Evolutionary conservation across 2,797 vertebrate species (phyloP).

Genomic region (Carcharodon carcharias): DNA sequence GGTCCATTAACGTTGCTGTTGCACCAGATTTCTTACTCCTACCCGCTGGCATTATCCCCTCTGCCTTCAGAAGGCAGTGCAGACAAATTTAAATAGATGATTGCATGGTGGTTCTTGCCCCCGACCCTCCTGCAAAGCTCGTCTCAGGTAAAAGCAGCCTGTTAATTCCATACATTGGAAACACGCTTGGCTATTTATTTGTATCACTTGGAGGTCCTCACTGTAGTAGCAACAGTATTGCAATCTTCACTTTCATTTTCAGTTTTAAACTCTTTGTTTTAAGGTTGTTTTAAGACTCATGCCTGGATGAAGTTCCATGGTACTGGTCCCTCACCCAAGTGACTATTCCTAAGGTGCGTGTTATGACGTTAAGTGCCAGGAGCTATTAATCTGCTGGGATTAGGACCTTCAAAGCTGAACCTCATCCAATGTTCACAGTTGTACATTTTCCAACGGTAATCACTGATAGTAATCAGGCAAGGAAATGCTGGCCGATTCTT

Average conservation of each 20-base stretch:
- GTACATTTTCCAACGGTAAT: not conserved
- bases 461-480: not conserved
- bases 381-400: not conserved
- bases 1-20: no score
- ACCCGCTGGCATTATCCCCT: not conserved
- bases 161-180: not conserved
- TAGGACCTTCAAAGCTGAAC: not conserved
- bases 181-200: not conserved
- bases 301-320: not conserved
- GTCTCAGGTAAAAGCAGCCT: no score
- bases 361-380: not conserved
- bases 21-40: not conserved
- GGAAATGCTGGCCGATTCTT: not conserved
- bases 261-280: not conserved
- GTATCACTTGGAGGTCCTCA: not conserved
- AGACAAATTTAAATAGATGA: not conserved
- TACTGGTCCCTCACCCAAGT: not conserved
- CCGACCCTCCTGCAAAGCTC: not conserved
- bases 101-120: not conserved
- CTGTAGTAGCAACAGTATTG: not conserved
- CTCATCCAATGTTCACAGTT: not conserved
- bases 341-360: not conserved
- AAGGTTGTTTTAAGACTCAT: not conserved
- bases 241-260: constrained; percentile 7
- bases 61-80: not conserved